These are phyloP conservation scores for Synanthedon formicaeformis DNA, from an alignment of 2,888 invertebrate genomes.

Conservation along the genomic window DNA sequence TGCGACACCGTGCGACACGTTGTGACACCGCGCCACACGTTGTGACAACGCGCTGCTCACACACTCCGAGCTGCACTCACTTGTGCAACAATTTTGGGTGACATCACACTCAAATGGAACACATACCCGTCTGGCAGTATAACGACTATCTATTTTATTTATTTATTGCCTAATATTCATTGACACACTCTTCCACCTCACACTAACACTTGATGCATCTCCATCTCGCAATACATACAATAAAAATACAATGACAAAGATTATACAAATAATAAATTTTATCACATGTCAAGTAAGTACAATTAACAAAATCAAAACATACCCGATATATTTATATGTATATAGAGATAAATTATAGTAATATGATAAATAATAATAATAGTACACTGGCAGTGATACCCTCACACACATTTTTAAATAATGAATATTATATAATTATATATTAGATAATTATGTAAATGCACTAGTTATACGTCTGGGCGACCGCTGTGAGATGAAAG, in stretches of 20 bases:
- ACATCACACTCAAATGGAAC: background rate
- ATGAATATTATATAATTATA: too few relatives aligned
- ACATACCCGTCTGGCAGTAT: conserved; percentile 31
- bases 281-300: conserved; percentile 55
- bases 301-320: conserved; percentile 26
- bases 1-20: conserved; percentile 6
- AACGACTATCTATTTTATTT: conserved; percentile 11
- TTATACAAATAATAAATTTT: conserved; percentile 9
- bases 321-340: conserved; percentile 17
- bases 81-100: conserved; percentile 9
- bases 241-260: conserved; percentile 1
- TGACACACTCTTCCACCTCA: conserved; percentile 28
- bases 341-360: conserved; percentile 39
- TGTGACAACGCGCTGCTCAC: background rate
- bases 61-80: background rate
- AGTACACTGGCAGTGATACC: conserved; percentile 35
- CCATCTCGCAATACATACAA: background rate
- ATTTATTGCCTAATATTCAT: conserved; percentile 1
- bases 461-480: too few relatives aligned
- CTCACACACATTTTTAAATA: conserved; percentile 9
- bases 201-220: background rate
- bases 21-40: background rate
- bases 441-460: too few relatives aligned
- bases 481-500: too few relatives aligned
- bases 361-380: background rate